phyloP scores from a whole-genome alignment of 2,113 vertebrate species.

The Ictalurus punctatus region DNA sequence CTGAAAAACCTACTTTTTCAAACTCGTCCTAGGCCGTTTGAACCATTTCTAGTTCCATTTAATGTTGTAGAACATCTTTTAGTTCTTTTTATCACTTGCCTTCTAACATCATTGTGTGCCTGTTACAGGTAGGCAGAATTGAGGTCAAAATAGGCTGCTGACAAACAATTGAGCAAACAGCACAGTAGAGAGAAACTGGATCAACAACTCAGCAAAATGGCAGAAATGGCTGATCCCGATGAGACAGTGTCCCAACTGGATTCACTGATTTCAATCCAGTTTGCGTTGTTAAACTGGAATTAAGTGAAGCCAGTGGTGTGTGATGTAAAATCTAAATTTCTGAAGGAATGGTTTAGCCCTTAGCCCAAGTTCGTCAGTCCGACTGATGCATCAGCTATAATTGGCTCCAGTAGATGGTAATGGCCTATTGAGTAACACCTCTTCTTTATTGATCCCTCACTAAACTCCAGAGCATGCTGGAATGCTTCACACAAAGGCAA shows the following conservation, averaged over 20 bases:
- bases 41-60: too few relatives aligned
- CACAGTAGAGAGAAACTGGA: background rate
- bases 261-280: background rate
- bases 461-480: constrained; percentile 64
- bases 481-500: constrained; percentile 52
- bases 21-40: too few relatives aligned
- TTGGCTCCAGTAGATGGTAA: constrained; percentile 63
- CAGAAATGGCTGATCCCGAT: background rate
- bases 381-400: constrained; percentile 67
- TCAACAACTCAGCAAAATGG: background rate
- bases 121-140: background rate
- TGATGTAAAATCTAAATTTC: constrained; percentile 70
- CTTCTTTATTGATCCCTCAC: constrained; percentile 68
- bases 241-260: background rate
- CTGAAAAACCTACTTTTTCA: too few relatives aligned
- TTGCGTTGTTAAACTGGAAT: background rate
- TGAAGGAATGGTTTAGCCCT: constrained; percentile 57
- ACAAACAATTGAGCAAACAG: background rate
- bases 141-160: background rate
- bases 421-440: constrained; percentile 46
- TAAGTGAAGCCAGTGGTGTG: constrained; percentile 49
- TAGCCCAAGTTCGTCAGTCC: constrained; percentile 61
- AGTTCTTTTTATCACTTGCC: background rate
- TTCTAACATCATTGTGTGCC: background rate
- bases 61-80: too few relatives aligned